A percentile compares a stretch with the other conserved stretches of the same genome.
Conservation (phyloP, 2,888 invertebrate species). For the Heteropelma amictum region DNA sequence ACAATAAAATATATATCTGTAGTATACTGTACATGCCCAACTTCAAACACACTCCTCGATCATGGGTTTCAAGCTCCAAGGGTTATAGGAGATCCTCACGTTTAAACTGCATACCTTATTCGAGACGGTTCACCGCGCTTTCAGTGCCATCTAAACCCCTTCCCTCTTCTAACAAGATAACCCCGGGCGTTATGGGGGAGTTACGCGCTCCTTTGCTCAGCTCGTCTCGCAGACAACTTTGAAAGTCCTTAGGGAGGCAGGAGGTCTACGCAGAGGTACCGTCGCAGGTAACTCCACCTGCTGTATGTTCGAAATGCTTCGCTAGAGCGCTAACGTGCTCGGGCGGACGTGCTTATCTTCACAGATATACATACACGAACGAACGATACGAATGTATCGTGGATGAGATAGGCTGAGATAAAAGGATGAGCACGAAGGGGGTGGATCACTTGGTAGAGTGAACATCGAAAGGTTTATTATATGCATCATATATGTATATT, state of each 20-base stretch:
- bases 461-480: background rate
- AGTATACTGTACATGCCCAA: background rate
- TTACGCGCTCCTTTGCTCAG: constrained; percentile 4
- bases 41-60: background rate
- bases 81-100: background rate
- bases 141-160: background rate
- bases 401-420: constrained; percentile 7
- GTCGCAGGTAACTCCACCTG: constrained; percentile 42
- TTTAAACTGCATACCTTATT: background rate
- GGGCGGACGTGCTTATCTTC: constrained; percentile 19
- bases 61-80: background rate
- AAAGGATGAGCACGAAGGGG: background rate
- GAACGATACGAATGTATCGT: constrained; percentile 11
- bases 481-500: background rate
- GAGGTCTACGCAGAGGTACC: constrained; percentile 30
- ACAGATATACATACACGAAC: background rate
- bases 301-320: constrained; percentile 27
- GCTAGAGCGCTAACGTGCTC: constrained; percentile 25
- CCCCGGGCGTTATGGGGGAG: constrained; percentile 10
- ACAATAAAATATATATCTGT: too few species aligned
- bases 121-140: background rate
- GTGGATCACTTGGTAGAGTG: constrained; percentile 31
- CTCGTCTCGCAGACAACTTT: constrained; percentile 10
- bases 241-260: constrained; percentile 34
- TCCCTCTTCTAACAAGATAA: constrained; percentile 3